Evolutionary conservation across 2,113 vertebrate genomes (phyloP), one percentile per base, ranked within the genome.

Genomic region (Cromileptes altivelis): DNA sequence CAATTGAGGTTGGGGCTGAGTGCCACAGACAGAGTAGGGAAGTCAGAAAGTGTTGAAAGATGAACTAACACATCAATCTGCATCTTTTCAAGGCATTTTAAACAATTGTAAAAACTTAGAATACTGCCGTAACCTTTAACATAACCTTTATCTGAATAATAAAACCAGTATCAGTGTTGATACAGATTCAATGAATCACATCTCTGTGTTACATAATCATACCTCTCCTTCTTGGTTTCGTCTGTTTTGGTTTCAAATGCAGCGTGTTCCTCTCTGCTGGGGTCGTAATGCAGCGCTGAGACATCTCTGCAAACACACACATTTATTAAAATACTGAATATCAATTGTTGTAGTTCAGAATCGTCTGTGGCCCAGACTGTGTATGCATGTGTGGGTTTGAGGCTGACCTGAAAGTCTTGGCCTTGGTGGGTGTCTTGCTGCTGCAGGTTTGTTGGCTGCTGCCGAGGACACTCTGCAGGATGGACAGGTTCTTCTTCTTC

Each of bases 221-320:
- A 98, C 98, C 97, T 98, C 82, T 98, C 96, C 88, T 95, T 92
- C 88, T 95, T 92, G 19, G 81, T 76, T 30, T 84, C 74, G 0
- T 93, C 88, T 1, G 6, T 75, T 88, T 96, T 97, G 77, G 83
- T 96, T 95, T 99, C 98, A 76, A 97, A 98, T 15, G 95, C 88
- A 4, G 94, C 82, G 56, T 99, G 98, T 64, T 98, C 97, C 37
- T 97, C 91, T 85, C 89, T 96, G 25, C 96, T 97, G 63, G 98
- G 98, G 89, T 99, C 98, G 37, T 99, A 99, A 74, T 94, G 98
- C 78, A 99, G 86, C 2, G 95, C 88, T 10, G 96, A 96, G 21
- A 98, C 93, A 64, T 99, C 97, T 89, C 98, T 99, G 71, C 25
- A 83, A 60, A 10, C 52, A 71, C 80, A 87, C 23, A 70, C 49